Conservation (phyloP, 2,113 vertebrate genomes). For the Poeciliopsis turrubarensis region DNA sequence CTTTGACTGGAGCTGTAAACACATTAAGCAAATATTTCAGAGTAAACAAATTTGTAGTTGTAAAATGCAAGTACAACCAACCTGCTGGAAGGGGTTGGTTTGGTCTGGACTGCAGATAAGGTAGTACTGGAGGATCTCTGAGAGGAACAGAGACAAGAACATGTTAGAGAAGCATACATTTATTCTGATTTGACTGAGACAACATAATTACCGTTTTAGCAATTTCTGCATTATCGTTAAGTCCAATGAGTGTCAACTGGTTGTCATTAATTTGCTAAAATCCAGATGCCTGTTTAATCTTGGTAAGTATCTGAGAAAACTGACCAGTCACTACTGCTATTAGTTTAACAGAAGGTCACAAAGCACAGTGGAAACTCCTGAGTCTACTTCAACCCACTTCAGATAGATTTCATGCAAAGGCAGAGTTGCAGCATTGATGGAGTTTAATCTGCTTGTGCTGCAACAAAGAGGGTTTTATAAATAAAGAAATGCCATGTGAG, state of each 20-base stretch:
- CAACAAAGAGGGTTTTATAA: too few species aligned
- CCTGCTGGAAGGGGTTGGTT: conserved; percentile 96
- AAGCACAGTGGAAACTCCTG: too few species aligned
- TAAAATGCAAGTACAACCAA: conserved; percentile 62
- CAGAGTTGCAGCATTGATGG: too few species aligned
- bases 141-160: background rate
- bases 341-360: too few species aligned
- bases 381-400: too few species aligned
- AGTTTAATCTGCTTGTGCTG: too few species aligned
- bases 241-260: background rate
- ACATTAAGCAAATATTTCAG: background rate
- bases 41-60: background rate
- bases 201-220: background rate
- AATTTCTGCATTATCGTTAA: background rate
- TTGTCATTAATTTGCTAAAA: background rate
- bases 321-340: background rate
- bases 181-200: background rate
- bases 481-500: too few species aligned
- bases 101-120: conserved; percentile 86
- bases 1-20: background rate
- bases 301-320: background rate
- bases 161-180: conserved; percentile 2
- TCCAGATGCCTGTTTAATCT: background rate
- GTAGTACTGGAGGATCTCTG: conserved; percentile 93
- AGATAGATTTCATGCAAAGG: too few species aligned